These are phyloP conservation scores for Junonia oenone DNA, from an alignment of 2,888 invertebrate genomes.

Conservation along the genomic window DNA sequence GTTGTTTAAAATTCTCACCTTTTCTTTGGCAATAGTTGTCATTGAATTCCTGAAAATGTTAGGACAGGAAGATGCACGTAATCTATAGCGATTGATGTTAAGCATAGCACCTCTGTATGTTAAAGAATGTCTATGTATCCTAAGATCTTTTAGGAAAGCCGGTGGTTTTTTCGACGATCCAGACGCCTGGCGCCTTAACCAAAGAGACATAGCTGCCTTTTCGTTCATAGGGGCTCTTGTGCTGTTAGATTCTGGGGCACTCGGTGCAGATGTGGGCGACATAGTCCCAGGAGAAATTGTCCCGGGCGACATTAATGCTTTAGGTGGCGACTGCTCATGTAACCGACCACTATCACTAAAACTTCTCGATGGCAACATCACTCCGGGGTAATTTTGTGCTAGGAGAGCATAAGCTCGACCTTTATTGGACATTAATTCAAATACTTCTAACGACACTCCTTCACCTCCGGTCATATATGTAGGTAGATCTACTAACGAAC, in stretches of 20 bases:
- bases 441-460: constrained; percentile 86
- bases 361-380: constrained; percentile 85
- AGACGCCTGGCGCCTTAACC: constrained; percentile 75
- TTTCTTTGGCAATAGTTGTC: constrained; percentile 90
- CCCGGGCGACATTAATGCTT: constrained; percentile 51
- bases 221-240: constrained; percentile 44
- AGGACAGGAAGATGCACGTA: constrained; percentile 92
- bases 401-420: constrained; percentile 86
- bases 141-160: constrained; percentile 85
- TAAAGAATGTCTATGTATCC: constrained; percentile 87
- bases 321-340: constrained; percentile 62
- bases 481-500: constrained; percentile 91
- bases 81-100: constrained; percentile 88
- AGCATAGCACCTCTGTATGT: constrained; percentile 93
- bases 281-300: constrained; percentile 43
- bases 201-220: constrained; percentile 75
- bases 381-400: constrained; percentile 86
- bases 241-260: constrained; percentile 36
- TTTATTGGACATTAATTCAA: constrained; percentile 84
- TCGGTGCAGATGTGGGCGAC: constrained; percentile 47
- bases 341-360: constrained; percentile 82
- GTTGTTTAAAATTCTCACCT: constrained; percentile 62
- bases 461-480: constrained; percentile 90
- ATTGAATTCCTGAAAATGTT: constrained; percentile 93
- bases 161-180: constrained; percentile 76